phyloP scores from a whole-genome alignment of 2,888 invertebrate genomes.

The Arge pagana region DNA sequence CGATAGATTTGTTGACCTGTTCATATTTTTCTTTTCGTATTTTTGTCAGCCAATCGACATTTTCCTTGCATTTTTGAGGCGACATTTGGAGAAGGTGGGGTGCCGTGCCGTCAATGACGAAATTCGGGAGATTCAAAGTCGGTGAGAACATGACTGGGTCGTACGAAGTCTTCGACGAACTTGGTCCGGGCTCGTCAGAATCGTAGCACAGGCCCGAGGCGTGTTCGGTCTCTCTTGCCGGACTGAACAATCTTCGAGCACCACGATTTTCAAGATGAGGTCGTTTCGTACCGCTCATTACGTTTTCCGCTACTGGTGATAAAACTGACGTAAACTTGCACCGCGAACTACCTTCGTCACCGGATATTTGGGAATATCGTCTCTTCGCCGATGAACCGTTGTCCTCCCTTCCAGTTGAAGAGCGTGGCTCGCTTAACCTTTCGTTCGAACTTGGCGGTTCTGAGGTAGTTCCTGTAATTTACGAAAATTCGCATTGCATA shows the following conservation, averaged over 20 bases:
- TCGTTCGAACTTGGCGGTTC: conserved; percentile 14
- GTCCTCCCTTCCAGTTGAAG: not conserved
- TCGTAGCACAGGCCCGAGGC: conserved; percentile 31
- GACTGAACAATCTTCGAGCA: conserved; percentile 61
- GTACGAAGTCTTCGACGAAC: conserved; percentile 34
- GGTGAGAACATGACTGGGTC: conserved; percentile 60
- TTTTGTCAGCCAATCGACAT: conserved; percentile 75
- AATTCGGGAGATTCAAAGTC: conserved; percentile 77
- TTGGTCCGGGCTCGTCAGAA: conserved; percentile 45
- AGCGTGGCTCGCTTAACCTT: no score
- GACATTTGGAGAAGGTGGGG: conserved; percentile 75
- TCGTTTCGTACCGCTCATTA: conserved; percentile 53
- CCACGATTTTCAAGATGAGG: conserved; percentile 55
- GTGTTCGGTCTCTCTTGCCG: conserved; percentile 35
- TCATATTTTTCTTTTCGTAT: conserved; percentile 63
- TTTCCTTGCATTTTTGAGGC: conserved; percentile 68
- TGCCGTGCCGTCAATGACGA: conserved; percentile 74
- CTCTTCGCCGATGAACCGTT: conserved; percentile 41
- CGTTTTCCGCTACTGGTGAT: conserved; percentile 52
- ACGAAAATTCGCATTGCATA: not conserved
- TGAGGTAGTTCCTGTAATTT: conserved; percentile 4
- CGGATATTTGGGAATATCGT: conserved; percentile 40
- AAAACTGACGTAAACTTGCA: conserved; percentile 45
- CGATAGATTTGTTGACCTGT: conserved; percentile 41
- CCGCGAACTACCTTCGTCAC: conserved; percentile 30